phyloP scores from a whole-genome alignment of 2,888 invertebrate genomes.

The Eudemis profundana region DNA sequence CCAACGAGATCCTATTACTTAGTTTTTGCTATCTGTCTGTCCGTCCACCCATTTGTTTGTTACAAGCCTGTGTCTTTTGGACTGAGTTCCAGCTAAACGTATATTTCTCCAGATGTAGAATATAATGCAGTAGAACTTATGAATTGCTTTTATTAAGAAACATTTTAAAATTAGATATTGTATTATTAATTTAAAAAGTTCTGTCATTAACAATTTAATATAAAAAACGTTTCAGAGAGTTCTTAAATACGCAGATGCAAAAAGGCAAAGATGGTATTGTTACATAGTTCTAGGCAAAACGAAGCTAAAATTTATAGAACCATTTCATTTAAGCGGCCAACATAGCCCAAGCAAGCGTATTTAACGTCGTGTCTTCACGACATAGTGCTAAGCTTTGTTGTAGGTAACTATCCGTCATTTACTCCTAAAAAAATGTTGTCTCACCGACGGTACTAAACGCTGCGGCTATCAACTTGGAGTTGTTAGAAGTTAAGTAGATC shows the following conservation, averaged over 20 bases:
- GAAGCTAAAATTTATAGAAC: slow-evolving; percentile 51
- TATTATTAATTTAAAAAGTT: too few species aligned
- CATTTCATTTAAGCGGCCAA: slow-evolving; percentile 52
- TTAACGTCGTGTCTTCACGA: slow-evolving; percentile 48
- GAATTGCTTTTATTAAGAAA: too few species aligned
- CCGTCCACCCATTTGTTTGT: too few species aligned
- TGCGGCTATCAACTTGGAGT: background rate
- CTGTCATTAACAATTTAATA: too few species aligned
- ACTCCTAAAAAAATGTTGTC: slow-evolving; percentile 33
- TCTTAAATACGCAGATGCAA: slow-evolving; percentile 8
- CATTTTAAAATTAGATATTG: too few species aligned
- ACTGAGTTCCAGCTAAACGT: too few species aligned
- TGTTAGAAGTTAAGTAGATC: background rate
- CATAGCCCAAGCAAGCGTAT: slow-evolving; percentile 54
- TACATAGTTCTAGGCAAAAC: slow-evolving; percentile 17
- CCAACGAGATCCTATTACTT: too few species aligned
- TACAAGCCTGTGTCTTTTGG: too few species aligned
- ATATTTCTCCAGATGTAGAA: too few species aligned
- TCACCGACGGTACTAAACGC: slow-evolving; percentile 12
- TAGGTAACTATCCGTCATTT: slow-evolving; percentile 45
- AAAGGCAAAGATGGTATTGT: background rate
- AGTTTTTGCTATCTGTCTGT: too few species aligned
- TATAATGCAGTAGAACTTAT: too few species aligned
- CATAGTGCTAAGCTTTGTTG: slow-evolving; percentile 51
- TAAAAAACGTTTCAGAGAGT: background rate